Evolutionary conservation across 2,888 invertebrate species (phyloP), one percentile per base, ranked within the genome.

Genomic region (Pelosia muscerda): DNA sequence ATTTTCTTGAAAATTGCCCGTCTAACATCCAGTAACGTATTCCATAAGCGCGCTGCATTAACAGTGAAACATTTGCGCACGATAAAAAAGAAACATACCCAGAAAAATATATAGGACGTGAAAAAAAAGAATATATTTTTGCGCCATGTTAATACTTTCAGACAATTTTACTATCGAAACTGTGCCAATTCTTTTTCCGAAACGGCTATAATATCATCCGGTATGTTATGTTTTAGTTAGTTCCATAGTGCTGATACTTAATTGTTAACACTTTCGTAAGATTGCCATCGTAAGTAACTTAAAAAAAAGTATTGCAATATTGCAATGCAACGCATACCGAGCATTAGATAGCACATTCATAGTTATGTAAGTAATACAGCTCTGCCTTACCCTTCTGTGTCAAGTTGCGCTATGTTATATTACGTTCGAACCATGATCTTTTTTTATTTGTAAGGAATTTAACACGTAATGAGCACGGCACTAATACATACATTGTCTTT

Each of bases 291-390:
- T n/a, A 49, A 49, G 19, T 5, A 19, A 42, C 19, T 19, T 49
- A 19, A 19, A 49, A 49, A 49, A 49, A 49, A 38, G n/a, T 49
- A 49, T 19, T 19, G 49, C n/a, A 2, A n/a, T 49, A 49, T 49
- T 49, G 49, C 49, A 49, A 49, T 49, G 49, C 49, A 49, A 49
- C 49, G 49, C 49, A 49, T 49, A n/a, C 49, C 49, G n/a, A 49
- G 49, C 49, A 49, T 49, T 49, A 49, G 49, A 49, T 49, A 49
- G 49, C 49, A 49, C 49, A 49, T n/a, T 49, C n/a, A n/a, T 19
- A n/a, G 49, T 49, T 49, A 49, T 49, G 49, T 49, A 49, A 49
- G 49, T 49, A 49, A 49, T 49, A 49, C 49, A 49, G 49, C 49
- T 49, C n/a, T 49, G 49, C 49, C 49, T 49, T 49, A 34, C 38